Conservation (phyloP, 2,888 invertebrate species). For the Melanostoma scalare region DNA sequence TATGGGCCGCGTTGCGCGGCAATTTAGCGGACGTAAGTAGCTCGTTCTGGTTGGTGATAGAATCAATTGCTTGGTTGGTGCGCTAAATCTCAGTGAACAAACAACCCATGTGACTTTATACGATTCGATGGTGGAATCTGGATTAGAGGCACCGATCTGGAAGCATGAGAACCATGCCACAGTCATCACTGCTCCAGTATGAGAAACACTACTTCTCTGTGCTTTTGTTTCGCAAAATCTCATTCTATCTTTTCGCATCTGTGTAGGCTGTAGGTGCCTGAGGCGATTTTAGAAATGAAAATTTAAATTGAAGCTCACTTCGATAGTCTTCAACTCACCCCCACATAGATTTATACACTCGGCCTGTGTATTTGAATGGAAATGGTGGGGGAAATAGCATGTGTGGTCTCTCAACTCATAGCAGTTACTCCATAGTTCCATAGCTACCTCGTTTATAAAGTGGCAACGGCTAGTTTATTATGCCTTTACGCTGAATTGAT, state of each 20-base stretch:
- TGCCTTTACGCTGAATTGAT: not conserved
- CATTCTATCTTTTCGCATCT: not conserved
- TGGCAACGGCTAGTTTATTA: too few relatives aligned
- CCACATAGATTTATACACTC: slow-evolving; percentile 1
- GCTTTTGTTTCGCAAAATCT: not conserved
- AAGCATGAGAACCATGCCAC: slow-evolving; percentile 61
- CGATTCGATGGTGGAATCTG: slow-evolving; percentile 7
- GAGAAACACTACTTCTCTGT: not conserved
- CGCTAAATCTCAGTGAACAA: slow-evolving; percentile 5
- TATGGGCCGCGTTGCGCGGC: slow-evolving; percentile 44
- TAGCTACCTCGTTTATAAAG: not conserved
- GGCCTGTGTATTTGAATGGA: not conserved
- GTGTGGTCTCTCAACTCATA: slow-evolving; percentile 13
- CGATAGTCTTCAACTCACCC: not conserved
- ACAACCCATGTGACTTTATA: slow-evolving; percentile 27
- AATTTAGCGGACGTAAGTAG: slow-evolving; percentile 53
- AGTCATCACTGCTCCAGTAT: not conserved
- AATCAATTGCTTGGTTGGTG: slow-evolving; percentile 31
- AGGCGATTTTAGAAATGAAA: not conserved
- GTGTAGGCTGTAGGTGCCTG: not conserved
- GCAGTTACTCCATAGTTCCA: not conserved
- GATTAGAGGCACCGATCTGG: slow-evolving; percentile 52
- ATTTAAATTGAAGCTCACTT: slow-evolving; percentile 18
- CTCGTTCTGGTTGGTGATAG: slow-evolving; percentile 10
- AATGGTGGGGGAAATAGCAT: slow-evolving; percentile 8